These are phyloP conservation scores for Paralichthys olivaceus DNA, from an alignment of 2,113 vertebrate species.

Conservation along the genomic window DNA sequence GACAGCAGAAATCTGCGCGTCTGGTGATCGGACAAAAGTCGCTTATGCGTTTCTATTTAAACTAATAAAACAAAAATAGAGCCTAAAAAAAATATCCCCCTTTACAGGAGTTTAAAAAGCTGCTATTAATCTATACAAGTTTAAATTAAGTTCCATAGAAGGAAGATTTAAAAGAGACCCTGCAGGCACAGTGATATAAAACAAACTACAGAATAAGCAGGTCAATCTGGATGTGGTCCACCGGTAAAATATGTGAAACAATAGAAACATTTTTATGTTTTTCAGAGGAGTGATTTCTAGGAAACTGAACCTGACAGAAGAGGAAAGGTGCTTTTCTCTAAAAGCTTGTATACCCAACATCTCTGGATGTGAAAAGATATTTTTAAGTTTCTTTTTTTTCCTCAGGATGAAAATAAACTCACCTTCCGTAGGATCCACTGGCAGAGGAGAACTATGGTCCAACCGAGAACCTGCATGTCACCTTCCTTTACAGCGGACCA, in stretches of 20 bases:
- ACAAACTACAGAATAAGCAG: background rate
- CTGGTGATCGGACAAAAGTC: conserved; percentile 43
- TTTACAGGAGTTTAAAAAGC: background rate
- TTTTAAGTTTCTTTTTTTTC: background rate
- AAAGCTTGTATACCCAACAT: conserved; percentile 3
- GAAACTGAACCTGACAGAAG: background rate
- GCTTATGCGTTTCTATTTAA: background rate
- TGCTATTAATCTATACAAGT: background rate
- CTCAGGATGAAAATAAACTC: conserved; percentile 36
- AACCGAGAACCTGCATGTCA: conserved; percentile 85
- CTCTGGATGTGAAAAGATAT: too few species aligned
- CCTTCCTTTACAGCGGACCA: conserved; percentile 78
- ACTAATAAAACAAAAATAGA: background rate
- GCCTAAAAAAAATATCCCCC: too few species aligned
- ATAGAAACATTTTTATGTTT: background rate
- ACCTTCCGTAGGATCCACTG: conserved; percentile 85
- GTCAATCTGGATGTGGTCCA: too few species aligned
- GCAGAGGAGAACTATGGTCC: conserved; percentile 81
- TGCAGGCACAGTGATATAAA: background rate
- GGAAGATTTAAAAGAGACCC: background rate
- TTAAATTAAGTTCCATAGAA: conserved; percentile 33
- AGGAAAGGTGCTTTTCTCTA: conserved; percentile 16
- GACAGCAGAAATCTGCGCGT: conserved; percentile 50
- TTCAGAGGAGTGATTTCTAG: background rate
- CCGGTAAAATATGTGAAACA: background rate